phyloP scores from a whole-genome alignment of 1,140 invertebrate species.

The Gonioctena quinquepunctata region DNA sequence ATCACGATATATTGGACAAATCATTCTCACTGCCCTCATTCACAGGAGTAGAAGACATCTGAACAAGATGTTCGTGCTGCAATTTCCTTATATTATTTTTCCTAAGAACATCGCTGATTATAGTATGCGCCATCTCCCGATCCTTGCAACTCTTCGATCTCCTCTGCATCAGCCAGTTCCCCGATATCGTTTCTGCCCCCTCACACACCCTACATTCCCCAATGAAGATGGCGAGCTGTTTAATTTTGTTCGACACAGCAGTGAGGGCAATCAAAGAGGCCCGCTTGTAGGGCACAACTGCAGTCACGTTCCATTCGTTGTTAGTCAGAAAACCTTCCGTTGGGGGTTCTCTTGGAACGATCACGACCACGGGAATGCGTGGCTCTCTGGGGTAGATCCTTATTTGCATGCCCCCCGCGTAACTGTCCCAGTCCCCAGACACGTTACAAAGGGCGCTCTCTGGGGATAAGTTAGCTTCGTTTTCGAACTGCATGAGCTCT shows the following conservation, averaged over 20 bases:
- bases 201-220: constrained; percentile 47
- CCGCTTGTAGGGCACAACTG: constrained; percentile 34
- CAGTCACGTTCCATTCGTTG: constrained; percentile 37
- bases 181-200: constrained; percentile 41
- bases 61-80: constrained; percentile 19
- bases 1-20: too few species aligned
- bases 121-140: constrained; percentile 37
- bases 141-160: constrained; percentile 45
- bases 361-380: background rate
- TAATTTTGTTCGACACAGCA: constrained; percentile 34
- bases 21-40: background rate
- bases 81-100: constrained; percentile 30
- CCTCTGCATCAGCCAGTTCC: constrained; percentile 42
- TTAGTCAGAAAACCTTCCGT: constrained; percentile 40
- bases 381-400: constrained; percentile 25
- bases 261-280: constrained; percentile 37
- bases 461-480: constrained; percentile 6
- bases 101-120: constrained; percentile 43
- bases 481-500: constrained; percentile 32
- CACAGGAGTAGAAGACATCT: background rate
- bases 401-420: constrained; percentile 40
- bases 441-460: constrained; percentile 38
- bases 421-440: constrained; percentile 44
- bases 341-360: constrained; percentile 26
- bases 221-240: constrained; percentile 32